phyloP scores from a whole-genome alignment of 2,113 vertebrate species.

The Sorex araneus region DNA sequence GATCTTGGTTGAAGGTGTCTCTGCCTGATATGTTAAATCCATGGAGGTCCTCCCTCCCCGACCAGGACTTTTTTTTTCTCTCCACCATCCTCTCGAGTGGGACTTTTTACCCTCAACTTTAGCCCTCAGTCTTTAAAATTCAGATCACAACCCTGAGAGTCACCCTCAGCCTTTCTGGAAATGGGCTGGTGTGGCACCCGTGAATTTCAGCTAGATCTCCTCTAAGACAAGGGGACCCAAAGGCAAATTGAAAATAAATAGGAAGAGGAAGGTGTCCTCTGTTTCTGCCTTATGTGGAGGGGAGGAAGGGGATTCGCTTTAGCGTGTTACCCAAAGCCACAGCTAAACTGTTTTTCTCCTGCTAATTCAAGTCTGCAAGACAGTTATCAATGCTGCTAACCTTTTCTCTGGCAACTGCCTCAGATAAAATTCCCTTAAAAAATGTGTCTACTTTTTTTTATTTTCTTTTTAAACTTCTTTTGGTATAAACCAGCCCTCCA shows the following conservation, averaged over 20 bases:
- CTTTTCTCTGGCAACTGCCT: constrained; percentile 45
- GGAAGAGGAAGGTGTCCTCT: background rate
- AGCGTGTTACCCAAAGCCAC: background rate
- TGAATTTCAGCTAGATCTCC: background rate
- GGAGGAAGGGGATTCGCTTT: rapidly evolving
- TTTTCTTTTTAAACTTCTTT: constrained; percentile 13
- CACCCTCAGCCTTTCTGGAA: background rate
- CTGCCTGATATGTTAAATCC: background rate
- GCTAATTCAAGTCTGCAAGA: background rate
- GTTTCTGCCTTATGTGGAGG: background rate
- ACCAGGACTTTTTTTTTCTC: too few species aligned
- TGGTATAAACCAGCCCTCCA: constrained; percentile 20
- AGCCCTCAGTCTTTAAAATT: background rate
- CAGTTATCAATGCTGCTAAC: background rate
- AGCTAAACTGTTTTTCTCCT: background rate
- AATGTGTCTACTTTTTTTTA: constrained; percentile 37
- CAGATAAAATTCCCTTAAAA: constrained; percentile 49
- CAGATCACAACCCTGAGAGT: background rate
- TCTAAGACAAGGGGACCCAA: background rate
- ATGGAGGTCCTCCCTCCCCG: background rate
- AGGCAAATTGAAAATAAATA: background rate
- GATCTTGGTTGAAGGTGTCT: background rate
- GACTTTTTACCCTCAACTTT: background rate
- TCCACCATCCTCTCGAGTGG: background rate
- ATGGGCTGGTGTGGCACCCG: background rate